Percentiles rank a stretch among this genome's conserved stretches.
Evolutionary conservation across 2,888 invertebrate species (phyloP).

Genomic region (Clunio marinus): DNA sequence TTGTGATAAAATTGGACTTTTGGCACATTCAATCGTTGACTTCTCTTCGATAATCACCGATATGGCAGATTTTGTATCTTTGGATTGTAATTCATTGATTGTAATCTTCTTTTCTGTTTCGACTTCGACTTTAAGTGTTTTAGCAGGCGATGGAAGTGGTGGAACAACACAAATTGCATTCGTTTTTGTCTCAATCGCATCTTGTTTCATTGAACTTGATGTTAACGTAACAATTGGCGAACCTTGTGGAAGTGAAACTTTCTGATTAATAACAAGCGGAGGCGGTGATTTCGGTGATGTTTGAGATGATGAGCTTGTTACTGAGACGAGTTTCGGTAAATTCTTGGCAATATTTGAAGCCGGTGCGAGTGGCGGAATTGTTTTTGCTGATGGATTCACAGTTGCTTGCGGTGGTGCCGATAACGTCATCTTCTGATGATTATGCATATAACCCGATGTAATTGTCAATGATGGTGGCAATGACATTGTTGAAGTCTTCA

Average conservation of each 20-base stretch:
- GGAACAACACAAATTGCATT: constrained; percentile 34
- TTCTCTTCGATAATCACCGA: constrained; percentile 40
- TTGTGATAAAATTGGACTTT: constrained; percentile 73
- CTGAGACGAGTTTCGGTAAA: constrained; percentile 31
- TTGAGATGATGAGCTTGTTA: constrained; percentile 32
- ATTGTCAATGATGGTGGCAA: constrained; percentile 50
- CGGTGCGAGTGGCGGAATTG: constrained; percentile 10
- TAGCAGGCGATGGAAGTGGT: constrained; percentile 30
- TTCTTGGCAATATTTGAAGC: constrained; percentile 19
- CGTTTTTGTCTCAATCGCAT: not conserved
- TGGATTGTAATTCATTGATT: constrained; percentile 23
- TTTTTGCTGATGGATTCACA: constrained; percentile 23
- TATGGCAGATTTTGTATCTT: constrained; percentile 37
- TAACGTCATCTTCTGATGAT: not conserved
- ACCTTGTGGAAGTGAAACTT: constrained; percentile 30
- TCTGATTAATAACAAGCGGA: constrained; percentile 28
- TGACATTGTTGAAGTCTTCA: constrained; percentile 50
- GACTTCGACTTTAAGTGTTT: constrained; percentile 29
- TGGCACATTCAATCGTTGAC: constrained; percentile 46
- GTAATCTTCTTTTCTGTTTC: constrained; percentile 35
- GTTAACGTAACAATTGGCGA: constrained; percentile 27
- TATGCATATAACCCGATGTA: constrained; percentile 46
- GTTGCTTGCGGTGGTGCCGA: constrained; percentile 25
- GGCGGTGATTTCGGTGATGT: constrained; percentile 32
- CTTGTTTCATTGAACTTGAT: constrained; percentile 17